Conservation (phyloP, 2,113 vertebrate species). For the Elephas maximus region DNA sequence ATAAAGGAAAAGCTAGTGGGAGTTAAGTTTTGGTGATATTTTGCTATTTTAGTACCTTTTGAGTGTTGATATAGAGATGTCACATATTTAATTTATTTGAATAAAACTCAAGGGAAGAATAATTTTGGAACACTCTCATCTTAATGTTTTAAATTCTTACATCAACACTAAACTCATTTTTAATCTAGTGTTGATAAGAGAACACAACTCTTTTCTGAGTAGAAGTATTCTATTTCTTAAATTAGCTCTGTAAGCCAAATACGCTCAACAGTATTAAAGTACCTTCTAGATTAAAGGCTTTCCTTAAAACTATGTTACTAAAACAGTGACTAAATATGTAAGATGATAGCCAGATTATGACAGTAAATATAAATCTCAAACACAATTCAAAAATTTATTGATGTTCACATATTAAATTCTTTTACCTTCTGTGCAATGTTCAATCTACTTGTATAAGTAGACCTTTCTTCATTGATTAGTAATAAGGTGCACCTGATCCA, state of each 20-base stretch:
- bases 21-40: neutral
- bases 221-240: neutral
- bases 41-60: constrained; percentile 55
- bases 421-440: constrained; percentile 18
- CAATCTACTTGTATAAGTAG: constrained; percentile 21
- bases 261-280: neutral
- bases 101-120: constrained; percentile 24
- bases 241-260: neutral
- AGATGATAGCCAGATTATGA: constrained; percentile 24
- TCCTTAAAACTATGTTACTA: constrained; percentile 6
- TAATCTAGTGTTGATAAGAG: constrained; percentile 2
- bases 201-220: constrained; percentile 34
- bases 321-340: neutral
- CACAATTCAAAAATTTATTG: neutral
- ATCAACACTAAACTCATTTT: neutral
- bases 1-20: neutral
- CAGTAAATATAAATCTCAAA: neutral
- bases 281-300: neutral
- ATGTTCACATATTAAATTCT: constrained; percentile 1
- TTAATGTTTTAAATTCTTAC: neutral
- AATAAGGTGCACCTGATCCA: too few relatives aligned
- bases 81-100: constrained; percentile 26
- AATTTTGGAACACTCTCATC: neutral
- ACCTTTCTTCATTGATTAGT: neutral
- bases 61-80: neutral